These are phyloP conservation scores for Heptranchias perlo DNA, from an alignment of 2,113 vertebrate genomes.

Conservation along the genomic window DNA sequence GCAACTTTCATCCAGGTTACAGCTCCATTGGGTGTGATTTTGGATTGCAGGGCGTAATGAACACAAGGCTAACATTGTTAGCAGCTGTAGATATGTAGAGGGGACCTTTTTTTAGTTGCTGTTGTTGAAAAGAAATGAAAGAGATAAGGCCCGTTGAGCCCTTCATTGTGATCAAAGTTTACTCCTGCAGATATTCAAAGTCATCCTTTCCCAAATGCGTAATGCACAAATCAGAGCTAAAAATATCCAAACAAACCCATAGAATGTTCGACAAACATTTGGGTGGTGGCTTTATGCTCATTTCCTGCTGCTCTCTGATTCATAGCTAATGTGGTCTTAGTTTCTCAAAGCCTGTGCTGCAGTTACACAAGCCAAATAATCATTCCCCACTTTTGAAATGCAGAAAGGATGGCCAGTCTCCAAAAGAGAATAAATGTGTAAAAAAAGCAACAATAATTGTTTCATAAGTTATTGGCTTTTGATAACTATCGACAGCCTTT, in stretches of 20 bases:
- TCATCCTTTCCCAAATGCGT: not conserved
- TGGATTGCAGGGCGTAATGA: not conserved
- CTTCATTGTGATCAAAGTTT: not conserved
- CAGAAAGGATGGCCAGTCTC: not conserved
- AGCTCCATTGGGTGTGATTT: not conserved
- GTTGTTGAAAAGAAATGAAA: not conserved
- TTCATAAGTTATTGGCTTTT: not conserved
- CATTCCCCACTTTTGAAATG: not conserved
- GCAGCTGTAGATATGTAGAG: not conserved
- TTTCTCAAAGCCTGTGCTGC: not conserved
- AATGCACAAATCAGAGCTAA: constrained; percentile 22
- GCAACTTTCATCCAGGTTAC: not conserved
- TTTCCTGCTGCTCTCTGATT: not conserved
- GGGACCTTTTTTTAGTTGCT: not conserved
- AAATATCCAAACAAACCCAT: constrained; percentile 23
- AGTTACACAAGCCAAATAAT: not conserved
- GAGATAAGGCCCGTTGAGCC: not conserved
- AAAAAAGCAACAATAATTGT: not conserved
- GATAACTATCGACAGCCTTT: not conserved
- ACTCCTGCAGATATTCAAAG: not conserved
- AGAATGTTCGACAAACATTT: constrained; percentile 27
- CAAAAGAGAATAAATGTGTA: not conserved
- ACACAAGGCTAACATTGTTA: not conserved
- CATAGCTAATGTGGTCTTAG: not conserved
- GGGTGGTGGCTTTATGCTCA: constrained; percentile 20